phyloP scores from a whole-genome alignment of 2,888 invertebrate genomes.

The Cyaniris semiargus region DNA sequence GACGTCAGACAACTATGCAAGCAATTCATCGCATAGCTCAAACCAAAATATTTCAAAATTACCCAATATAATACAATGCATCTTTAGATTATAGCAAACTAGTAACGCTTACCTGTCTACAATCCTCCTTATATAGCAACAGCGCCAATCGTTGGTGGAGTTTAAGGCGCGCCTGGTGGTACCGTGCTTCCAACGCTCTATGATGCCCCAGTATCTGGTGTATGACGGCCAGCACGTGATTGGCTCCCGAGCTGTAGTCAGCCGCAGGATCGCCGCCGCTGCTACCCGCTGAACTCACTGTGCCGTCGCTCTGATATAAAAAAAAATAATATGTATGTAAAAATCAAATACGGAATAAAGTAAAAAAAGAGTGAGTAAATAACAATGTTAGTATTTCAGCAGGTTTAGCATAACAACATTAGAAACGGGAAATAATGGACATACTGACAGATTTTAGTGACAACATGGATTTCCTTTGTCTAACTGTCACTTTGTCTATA shows the following conservation, averaged over 20 bases:
- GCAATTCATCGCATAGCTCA: too few species aligned
- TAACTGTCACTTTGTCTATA: too few species aligned
- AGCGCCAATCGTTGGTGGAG: conserved; percentile 96
- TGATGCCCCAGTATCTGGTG: conserved; percentile 98
- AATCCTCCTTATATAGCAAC: conserved; percentile 97
- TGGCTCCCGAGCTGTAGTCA: conserved; percentile 97
- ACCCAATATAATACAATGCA: too few species aligned
- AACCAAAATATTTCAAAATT: too few species aligned
- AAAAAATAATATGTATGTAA: not conserved
- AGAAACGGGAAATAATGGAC: too few species aligned
- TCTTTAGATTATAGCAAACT: too few species aligned
- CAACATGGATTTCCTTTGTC: too few species aligned
- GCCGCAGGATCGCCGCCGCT: conserved; percentile 92
- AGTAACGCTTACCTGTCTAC: conserved; percentile 89
- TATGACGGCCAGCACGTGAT: conserved; percentile 96
- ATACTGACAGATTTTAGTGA: too few species aligned
- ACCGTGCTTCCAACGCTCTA: conserved; percentile 94
- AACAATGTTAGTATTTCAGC: too few species aligned
- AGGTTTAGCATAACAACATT: too few species aligned
- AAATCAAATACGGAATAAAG: not conserved
- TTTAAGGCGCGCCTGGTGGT: conserved; percentile 97
- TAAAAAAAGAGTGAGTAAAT: not conserved
- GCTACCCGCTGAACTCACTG: conserved; percentile 80
- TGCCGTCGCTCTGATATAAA: conserved; percentile 60
- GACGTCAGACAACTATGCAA: too few species aligned